These are phyloP conservation scores for Sardina pilchardus DNA, from an alignment of 2,113 vertebrate genomes.

Conservation along the genomic window DNA sequence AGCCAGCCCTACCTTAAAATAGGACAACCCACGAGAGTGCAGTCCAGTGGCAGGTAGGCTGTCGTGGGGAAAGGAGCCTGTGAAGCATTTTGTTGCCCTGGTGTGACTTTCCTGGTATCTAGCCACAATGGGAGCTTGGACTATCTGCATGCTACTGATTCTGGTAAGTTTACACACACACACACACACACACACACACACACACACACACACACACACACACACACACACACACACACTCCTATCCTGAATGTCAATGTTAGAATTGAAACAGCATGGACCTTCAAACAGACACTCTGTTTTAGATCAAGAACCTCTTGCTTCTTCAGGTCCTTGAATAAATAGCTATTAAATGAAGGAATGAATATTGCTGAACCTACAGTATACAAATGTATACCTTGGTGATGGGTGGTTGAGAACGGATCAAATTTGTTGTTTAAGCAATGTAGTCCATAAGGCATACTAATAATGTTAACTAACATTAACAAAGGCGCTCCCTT, in stretches of 20 bases:
- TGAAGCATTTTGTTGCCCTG: background rate
- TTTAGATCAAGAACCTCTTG: background rate
- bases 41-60: background rate
- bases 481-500: too few species aligned
- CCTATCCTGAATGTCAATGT: too few species aligned
- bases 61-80: background rate
- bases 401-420: background rate
- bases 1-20: background rate
- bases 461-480: too few species aligned
- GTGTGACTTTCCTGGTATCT: background rate
- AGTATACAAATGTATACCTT: background rate
- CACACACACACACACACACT: too few species aligned
- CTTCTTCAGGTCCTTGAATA: background rate
- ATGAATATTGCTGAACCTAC: background rate
- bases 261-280: too few species aligned
- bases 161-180: background rate
- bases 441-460: background rate
- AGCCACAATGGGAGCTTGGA: background rate
- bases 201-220: too few species aligned
- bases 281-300: too few species aligned
- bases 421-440: background rate
- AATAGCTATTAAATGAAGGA: background rate
- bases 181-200: too few species aligned
- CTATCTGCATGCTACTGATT: background rate
- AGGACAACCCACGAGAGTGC: background rate